These are phyloP conservation scores for Eretmocerus hayati DNA, from an alignment of 2,888 invertebrate species.

Conservation along the genomic window DNA sequence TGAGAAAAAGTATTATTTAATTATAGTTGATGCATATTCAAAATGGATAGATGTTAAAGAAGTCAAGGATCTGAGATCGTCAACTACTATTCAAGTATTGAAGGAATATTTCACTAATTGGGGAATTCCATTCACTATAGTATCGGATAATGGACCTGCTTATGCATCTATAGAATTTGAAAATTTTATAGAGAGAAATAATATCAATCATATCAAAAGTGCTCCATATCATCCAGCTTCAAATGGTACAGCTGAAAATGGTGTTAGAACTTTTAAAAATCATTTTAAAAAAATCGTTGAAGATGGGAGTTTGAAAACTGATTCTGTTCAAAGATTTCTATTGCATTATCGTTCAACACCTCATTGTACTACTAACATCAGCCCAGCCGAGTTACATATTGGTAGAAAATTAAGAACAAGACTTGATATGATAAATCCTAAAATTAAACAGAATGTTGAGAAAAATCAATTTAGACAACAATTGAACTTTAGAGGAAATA, in stretches of 20 bases:
- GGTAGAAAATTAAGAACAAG: background rate
- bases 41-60: too few relatives aligned
- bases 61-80: too few relatives aligned
- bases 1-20: too few relatives aligned
- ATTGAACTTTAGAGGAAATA: too few relatives aligned
- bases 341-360: background rate
- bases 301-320: conserved; percentile 11
- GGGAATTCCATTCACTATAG: too few relatives aligned
- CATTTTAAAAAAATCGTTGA: conserved; percentile 24
- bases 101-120: background rate
- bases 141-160: background rate
- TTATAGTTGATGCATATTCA: too few relatives aligned
- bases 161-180: background rate
- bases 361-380: background rate
- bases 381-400: background rate
- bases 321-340: background rate
- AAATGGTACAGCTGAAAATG: background rate
- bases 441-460: background rate
- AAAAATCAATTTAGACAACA: background rate
- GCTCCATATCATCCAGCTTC: background rate
- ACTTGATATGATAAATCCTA: background rate
- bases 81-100: background rate
- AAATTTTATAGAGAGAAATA: background rate
- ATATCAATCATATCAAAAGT: background rate
- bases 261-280: background rate